Percentiles rank a stretch among this genome's conserved stretches.
Evolutionary conservation across 2,888 invertebrate species (phyloP).

Genomic region (Sarcophaga carnaria): DNA sequence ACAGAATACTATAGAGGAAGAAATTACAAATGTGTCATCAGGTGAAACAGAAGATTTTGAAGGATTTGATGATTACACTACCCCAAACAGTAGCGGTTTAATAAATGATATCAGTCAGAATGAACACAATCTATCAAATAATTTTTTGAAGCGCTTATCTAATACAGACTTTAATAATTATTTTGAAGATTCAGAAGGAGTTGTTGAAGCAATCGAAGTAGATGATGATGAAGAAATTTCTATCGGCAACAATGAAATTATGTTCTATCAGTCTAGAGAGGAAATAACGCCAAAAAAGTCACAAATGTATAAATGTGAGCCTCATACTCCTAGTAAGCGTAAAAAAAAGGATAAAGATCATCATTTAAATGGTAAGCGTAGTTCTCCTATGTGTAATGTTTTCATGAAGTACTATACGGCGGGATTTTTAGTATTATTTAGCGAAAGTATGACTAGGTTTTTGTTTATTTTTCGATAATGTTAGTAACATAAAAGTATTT

Average conservation of each 20-base stretch:
- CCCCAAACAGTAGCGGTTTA: slow-evolving; percentile 26
- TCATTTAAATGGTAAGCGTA: slow-evolving; percentile 43
- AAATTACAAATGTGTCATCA: slow-evolving; percentile 32
- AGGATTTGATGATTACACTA: slow-evolving; percentile 55
- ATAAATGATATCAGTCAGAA: slow-evolving; percentile 22
- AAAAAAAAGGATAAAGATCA: slow-evolving; percentile 32
- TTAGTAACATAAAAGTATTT: too few relatives aligned
- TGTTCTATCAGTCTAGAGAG: slow-evolving; percentile 1
- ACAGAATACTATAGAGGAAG: slow-evolving; percentile 17
- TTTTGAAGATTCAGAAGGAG: slow-evolving; percentile 29
- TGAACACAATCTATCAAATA: slow-evolving; percentile 14
- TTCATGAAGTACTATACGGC: too few relatives aligned
- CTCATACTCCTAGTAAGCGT: slow-evolving; percentile 51
- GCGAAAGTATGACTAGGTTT: too few relatives aligned
- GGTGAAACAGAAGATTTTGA: slow-evolving; percentile 51
- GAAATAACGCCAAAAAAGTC: slow-evolving; percentile 23
- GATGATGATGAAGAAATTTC: slow-evolving; percentile 52
- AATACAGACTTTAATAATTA: slow-evolving; percentile 32
- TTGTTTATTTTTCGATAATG: too few relatives aligned
- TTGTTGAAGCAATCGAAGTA: slow-evolving; percentile 48
- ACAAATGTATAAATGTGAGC: slow-evolving; percentile 16
- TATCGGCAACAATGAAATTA: slow-evolving; percentile 29
- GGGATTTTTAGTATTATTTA: too few relatives aligned
- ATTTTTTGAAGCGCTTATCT: slow-evolving; percentile 43
- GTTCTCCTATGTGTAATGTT: too few relatives aligned